Evolutionary conservation across 2,797 vertebrate genomes (phyloP).

Genomic region (Sebastes reedi): DNA sequence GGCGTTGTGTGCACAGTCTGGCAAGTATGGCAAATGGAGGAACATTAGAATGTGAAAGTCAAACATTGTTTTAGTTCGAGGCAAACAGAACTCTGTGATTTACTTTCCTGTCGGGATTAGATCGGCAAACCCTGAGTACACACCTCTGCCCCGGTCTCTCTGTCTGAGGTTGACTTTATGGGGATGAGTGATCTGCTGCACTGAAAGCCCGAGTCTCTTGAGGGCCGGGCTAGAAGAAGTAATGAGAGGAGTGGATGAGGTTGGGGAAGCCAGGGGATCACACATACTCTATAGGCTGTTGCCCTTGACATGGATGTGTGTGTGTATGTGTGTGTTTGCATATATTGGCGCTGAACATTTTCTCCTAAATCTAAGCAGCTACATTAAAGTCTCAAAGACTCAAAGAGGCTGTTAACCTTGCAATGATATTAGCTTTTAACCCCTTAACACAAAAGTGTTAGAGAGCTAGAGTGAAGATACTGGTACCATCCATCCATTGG

Average conservation of each 20-base stretch:
- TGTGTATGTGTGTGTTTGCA: not conserved
- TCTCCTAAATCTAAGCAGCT: not conserved
- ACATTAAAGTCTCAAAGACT: not conserved
- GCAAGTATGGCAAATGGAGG: slow-evolving; percentile 62
- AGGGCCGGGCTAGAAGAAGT: slow-evolving; percentile 37
- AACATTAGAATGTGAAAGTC: slow-evolving; percentile 71
- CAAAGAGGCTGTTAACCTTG: not conserved
- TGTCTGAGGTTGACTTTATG: slow-evolving; percentile 62
- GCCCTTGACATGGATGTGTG: slow-evolving; percentile 10
- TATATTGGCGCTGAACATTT: not conserved
- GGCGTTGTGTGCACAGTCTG: slow-evolving; percentile 64
- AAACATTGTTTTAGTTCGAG: slow-evolving; percentile 66
- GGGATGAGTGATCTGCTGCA: slow-evolving; percentile 51
- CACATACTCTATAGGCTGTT: slow-evolving; percentile 16
- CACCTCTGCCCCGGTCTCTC: slow-evolving; percentile 51
- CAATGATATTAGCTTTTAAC: not conserved
- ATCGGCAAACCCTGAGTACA: slow-evolving; percentile 55
- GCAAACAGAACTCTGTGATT: slow-evolving; percentile 50
- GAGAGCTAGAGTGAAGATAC: no score
- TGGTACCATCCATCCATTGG: no score
- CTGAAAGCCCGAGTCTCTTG: slow-evolving; percentile 33
- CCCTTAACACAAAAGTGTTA: no score
- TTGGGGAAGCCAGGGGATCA: slow-evolving; percentile 25
- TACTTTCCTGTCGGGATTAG: slow-evolving; percentile 61
- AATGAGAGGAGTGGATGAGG: slow-evolving; percentile 54